Conservation (phyloP, 2,797 vertebrate genomes). For the Anguilla megastoma region DNA sequence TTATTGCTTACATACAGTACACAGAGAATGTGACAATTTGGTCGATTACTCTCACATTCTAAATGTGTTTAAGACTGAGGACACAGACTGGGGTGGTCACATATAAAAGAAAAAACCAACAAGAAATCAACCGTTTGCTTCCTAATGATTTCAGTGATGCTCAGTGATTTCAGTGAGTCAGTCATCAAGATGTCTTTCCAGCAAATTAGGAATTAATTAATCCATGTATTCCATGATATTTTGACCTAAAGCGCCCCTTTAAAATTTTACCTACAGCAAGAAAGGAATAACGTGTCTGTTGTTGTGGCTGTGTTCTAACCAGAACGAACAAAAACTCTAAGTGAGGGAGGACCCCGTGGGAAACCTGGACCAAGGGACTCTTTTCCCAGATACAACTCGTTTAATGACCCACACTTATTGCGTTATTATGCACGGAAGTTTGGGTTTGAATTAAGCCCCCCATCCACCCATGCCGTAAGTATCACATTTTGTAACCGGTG, state of each 20-base stretch:
- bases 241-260: not conserved
- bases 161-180: not conserved
- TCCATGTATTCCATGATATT: not conserved
- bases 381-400: constrained; percentile 38
- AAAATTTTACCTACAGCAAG: not conserved
- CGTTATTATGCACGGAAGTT: constrained; percentile 47
- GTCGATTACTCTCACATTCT: not conserved
- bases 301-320: not conserved
- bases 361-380: constrained; percentile 30
- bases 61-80: not conserved
- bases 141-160: not conserved
- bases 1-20: not conserved
- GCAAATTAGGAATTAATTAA: not conserved
- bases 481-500: not conserved
- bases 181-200: not conserved
- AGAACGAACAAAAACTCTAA: constrained; percentile 43
- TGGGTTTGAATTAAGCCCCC: constrained; percentile 29
- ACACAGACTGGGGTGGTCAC: not conserved
- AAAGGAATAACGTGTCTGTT: not conserved
- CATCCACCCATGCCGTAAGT: constrained; percentile 26
- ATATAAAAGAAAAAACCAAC: not conserved
- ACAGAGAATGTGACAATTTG: not conserved
- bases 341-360: constrained; percentile 18
- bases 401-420: constrained; percentile 50
- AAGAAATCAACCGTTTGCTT: not conserved